These are phyloP conservation scores for Buathra laborator DNA, from an alignment of 2,888 invertebrate genomes.

Conservation along the genomic window DNA sequence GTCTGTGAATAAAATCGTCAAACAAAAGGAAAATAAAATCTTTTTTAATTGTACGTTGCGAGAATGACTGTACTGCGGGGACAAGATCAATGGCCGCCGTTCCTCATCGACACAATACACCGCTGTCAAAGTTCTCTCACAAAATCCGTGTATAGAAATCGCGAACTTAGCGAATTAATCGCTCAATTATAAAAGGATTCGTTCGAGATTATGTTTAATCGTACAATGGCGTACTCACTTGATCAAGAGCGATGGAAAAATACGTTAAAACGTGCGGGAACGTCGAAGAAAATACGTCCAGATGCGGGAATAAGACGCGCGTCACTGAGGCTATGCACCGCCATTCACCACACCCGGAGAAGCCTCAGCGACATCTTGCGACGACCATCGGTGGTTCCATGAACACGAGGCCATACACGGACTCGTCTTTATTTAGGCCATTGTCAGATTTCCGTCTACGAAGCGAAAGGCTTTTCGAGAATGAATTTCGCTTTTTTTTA, in stretches of 20 bases:
- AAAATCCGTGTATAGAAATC: neutral
- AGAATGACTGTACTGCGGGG: constrained; percentile 31
- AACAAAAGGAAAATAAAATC: neutral
- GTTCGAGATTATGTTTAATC: neutral
- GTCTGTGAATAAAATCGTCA: neutral
- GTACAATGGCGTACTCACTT: constrained; percentile 52
- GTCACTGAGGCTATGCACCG: constrained; percentile 62
- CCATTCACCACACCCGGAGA: constrained; percentile 62
- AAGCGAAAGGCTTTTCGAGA: constrained; percentile 15
- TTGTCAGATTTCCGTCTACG: constrained; percentile 55
- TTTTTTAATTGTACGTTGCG: neutral
- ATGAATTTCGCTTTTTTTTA: neutral
- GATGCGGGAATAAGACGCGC: constrained; percentile 66
- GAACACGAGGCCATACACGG: constrained; percentile 62
- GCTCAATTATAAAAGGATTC: neutral
- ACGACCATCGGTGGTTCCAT: neutral
- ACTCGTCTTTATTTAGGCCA: constrained; percentile 68
- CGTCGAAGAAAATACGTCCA: constrained; percentile 40
- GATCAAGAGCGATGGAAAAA: constrained; percentile 8
- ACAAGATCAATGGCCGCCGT: constrained; percentile 64
- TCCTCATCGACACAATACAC: constrained; percentile 39
- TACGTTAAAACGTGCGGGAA: constrained; percentile 12
- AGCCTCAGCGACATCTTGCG: constrained; percentile 64
- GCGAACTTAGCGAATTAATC: neutral
- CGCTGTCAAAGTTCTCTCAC: constrained; percentile 53